Percentiles rank a stretch among this genome's conserved stretches.
Evolutionary conservation across 1,140 invertebrate genomes (phyloP).

Genomic region (Drosophila virilis): DNA sequence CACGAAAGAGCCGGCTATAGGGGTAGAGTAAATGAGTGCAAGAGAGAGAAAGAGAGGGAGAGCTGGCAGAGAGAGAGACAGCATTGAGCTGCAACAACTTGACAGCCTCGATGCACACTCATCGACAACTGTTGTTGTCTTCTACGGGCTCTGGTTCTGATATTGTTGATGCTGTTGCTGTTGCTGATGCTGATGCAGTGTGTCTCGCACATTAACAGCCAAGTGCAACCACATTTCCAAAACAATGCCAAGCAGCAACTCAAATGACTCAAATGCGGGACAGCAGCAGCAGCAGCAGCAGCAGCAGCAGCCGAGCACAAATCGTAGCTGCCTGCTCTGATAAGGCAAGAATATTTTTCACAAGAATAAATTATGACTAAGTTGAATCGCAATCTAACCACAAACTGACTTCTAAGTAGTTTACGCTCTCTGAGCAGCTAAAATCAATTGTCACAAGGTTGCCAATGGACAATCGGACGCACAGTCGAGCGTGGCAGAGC

Average conservation of each 20-base stretch:
- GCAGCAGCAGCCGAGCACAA: too few relatives aligned
- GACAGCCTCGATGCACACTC: constrained; percentile 63
- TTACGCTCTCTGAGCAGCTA: constrained; percentile 47
- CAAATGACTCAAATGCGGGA: constrained; percentile 57
- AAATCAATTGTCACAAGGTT: constrained; percentile 63
- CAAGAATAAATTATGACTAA: constrained; percentile 64
- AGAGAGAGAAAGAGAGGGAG: constrained; percentile 16
- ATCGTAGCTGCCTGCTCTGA: constrained; percentile 12
- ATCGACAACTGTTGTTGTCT: constrained; percentile 42
- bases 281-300: too few relatives aligned
- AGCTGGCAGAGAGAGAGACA: constrained; percentile 23
- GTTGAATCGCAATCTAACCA: constrained; percentile 42
- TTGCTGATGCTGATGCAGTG: constrained; percentile 4
- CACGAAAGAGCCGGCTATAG: constrained; percentile 26
- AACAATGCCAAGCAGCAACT: constrained; percentile 64
- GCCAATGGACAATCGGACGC: constrained; percentile 13
- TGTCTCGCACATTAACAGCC: constrained; percentile 23
- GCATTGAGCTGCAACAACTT: constrained; percentile 59
- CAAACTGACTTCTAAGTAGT: constrained; percentile 51
- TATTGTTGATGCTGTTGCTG: constrained; percentile 3
- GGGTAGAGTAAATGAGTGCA: constrained; percentile 14
- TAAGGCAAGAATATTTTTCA: constrained; percentile 15
- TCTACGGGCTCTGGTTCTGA: constrained; percentile 1
- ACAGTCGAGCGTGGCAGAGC: neutral
- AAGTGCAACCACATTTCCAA: constrained; percentile 66